phyloP scores from a whole-genome alignment of 2,113 vertebrate species.

The Cervus canadensis region DNA sequence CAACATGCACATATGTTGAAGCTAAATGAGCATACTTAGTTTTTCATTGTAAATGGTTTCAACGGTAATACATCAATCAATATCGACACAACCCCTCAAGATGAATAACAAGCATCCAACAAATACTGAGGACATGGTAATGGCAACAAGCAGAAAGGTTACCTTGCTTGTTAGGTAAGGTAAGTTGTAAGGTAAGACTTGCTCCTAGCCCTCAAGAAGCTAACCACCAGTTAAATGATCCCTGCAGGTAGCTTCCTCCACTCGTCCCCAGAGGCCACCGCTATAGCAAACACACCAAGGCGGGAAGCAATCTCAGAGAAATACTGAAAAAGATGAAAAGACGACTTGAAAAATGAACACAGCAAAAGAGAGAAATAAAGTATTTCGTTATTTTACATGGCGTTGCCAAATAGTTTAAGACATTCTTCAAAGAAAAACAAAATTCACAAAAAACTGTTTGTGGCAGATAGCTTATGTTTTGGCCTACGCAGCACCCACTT shows the following conservation, averaged over 20 bases:
- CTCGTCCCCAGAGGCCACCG: background rate
- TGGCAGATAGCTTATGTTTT: background rate
- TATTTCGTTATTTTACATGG: constrained; percentile 3
- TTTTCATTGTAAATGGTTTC: background rate
- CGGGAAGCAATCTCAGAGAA: background rate
- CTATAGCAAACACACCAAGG: background rate
- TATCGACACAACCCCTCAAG: background rate
- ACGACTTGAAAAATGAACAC: background rate
- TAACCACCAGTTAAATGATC: background rate
- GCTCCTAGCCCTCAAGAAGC: constrained; percentile 20
- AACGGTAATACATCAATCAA: background rate
- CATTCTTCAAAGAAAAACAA: background rate
- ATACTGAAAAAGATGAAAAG: background rate
- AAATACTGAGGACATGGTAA: background rate
- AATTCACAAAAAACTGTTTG: background rate
- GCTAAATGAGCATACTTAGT: background rate
- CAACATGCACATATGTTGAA: background rate
- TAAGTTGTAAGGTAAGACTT: background rate
- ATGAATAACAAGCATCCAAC: background rate
- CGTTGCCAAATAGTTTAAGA: background rate
- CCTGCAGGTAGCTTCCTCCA: background rate
- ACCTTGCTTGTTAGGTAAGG: background rate
- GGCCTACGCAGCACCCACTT: background rate
- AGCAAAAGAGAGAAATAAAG: background rate
- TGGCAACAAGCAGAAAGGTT: background rate